A percentile compares a stretch with the other conserved stretches of the same genome.
Conservation (phyloP, 2,113 vertebrate species). For the Corythornis vintsioides region DNA sequence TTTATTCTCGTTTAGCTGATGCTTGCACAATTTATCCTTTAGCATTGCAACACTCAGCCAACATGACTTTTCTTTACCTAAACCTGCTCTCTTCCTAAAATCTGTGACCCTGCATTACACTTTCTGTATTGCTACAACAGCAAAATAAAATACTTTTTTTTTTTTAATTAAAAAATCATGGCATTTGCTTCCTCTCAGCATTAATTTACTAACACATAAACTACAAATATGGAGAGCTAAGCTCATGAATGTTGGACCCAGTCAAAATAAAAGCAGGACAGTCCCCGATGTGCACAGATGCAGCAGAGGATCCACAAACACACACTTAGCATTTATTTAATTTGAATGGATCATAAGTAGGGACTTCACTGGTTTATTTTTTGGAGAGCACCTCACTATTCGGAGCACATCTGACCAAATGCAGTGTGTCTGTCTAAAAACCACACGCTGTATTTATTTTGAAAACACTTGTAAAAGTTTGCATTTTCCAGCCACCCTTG, state of each 20-base stretch:
- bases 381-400: slow-evolving; percentile 64
- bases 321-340: slow-evolving; percentile 27
- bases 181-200: background rate
- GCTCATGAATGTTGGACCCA: background rate
- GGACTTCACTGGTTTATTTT: slow-evolving; percentile 57
- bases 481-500: slow-evolving; percentile 83
- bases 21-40: slow-evolving; percentile 29
- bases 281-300: background rate
- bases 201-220: background rate
- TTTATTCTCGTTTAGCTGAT: slow-evolving; percentile 18
- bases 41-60: background rate
- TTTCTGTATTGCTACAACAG: background rate
- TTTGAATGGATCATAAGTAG: slow-evolving; percentile 39
- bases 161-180: too few relatives aligned
- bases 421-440: slow-evolving; percentile 68
- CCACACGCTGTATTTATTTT: slow-evolving; percentile 87
- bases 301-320: slow-evolving; percentile 1
- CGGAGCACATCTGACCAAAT: slow-evolving; percentile 72
- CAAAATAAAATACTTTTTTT: too few relatives aligned
- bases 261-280: background rate
- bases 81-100: slow-evolving; percentile 56
- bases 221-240: background rate
- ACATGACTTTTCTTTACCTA: slow-evolving; percentile 52
- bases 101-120: background rate
- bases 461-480: slow-evolving; percentile 92